These are phyloP conservation scores for Carlito syrichta DNA, from an alignment of 2,113 vertebrate genomes.

Conservation along the genomic window DNA sequence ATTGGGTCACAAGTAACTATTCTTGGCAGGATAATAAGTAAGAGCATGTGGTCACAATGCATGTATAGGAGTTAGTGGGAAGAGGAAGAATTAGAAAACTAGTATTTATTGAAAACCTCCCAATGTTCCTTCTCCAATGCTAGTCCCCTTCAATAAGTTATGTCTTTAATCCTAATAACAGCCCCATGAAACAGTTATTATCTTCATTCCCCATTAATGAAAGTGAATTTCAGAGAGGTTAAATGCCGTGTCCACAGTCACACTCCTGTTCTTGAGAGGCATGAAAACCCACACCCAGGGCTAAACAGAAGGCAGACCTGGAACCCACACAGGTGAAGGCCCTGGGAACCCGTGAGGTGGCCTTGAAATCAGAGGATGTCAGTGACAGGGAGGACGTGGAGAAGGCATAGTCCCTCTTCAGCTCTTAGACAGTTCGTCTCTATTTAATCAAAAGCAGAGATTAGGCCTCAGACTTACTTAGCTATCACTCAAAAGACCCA, in stretches of 20 bases:
- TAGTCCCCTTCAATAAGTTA: neutral
- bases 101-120: neutral
- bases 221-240: neutral
- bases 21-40: neutral
- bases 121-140: neutral
- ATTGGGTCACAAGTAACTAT: neutral
- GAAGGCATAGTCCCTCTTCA: neutral
- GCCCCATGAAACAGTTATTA: neutral
- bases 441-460: neutral
- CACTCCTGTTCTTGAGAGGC: too few species aligned
- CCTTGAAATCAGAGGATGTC: neutral
- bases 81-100: neutral
- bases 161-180: neutral
- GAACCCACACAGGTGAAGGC: neutral
- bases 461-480: neutral
- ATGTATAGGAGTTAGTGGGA: neutral
- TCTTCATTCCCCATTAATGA: neutral
- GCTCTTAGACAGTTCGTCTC: neutral
- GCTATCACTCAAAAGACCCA: neutral
- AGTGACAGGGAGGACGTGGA: neutral
- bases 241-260: neutral
- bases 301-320: neutral
- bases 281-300: neutral
- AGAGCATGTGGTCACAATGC: neutral
- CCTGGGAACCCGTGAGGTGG: neutral